Conservation (phyloP, 2,888 invertebrate species). For the Belgica antarctica region DNA sequence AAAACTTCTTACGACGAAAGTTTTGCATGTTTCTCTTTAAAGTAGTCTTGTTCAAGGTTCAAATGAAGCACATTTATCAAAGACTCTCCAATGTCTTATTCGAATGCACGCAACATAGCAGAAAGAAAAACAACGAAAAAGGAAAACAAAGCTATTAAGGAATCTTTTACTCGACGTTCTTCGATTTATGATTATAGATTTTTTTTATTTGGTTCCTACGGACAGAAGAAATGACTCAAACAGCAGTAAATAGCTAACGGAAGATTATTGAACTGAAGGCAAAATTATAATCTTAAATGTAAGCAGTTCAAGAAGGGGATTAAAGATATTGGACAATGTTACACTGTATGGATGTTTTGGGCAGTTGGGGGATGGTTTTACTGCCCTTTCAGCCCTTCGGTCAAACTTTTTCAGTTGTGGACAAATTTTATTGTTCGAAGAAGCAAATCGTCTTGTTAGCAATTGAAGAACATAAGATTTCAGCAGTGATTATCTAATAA, state of each 20-base stretch:
- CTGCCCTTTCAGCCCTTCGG: slow-evolving; percentile 15
- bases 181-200: slow-evolving; percentile 24
- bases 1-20: too few species aligned
- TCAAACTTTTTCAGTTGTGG: too few species aligned
- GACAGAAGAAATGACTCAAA: not conserved
- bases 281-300: slow-evolving; percentile 25
- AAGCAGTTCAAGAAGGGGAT: not conserved
- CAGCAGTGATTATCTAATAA: too few species aligned
- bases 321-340: not conserved
- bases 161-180: not conserved
- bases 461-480: too few species aligned
- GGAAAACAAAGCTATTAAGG: slow-evolving; percentile 11
- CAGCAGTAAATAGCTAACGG: slow-evolving; percentile 12
- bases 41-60: too few species aligned
- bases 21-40: too few species aligned
- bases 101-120: slow-evolving; percentile 17
- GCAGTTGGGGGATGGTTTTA: not conserved
- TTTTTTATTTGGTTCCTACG: not conserved
- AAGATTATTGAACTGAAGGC: slow-evolving; percentile 9
- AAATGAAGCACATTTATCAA: too few species aligned
- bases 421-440: too few species aligned
- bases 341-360: not conserved
- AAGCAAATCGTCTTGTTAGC: too few species aligned
- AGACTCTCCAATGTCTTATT: too few species aligned
- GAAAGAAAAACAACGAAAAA: slow-evolving; percentile 1